Conservation (phyloP, 2,113 vertebrate species). For the Carassius auratus region DNA sequence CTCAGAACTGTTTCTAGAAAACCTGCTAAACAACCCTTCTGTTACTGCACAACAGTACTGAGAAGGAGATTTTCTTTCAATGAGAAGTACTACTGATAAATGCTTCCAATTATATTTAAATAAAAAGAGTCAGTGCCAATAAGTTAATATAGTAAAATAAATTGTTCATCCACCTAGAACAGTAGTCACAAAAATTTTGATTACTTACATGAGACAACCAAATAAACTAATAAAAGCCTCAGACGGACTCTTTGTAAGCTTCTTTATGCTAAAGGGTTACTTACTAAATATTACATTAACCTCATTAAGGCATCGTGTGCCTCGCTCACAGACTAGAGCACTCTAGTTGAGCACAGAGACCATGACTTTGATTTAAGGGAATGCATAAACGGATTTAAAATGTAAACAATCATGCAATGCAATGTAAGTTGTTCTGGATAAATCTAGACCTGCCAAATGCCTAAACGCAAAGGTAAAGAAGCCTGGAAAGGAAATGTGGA, state of each 20-base stretch:
- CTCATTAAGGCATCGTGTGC: background rate
- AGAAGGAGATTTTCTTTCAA: background rate
- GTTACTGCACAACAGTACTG: background rate
- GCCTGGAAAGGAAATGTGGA: background rate
- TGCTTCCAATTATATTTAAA: background rate
- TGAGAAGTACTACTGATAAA: background rate
- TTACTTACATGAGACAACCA: background rate
- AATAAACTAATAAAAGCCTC: background rate
- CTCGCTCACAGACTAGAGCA: background rate
- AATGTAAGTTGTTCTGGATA: background rate
- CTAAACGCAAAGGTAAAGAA: background rate
- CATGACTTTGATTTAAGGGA: background rate
- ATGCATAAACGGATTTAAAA: conserved; percentile 2
- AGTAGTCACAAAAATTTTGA: background rate
- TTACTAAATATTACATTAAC: background rate
- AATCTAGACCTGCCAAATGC: background rate
- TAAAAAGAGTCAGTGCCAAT: background rate
- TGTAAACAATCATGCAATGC: background rate
- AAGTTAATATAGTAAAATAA: background rate
- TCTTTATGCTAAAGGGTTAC: background rate
- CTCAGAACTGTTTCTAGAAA: background rate
- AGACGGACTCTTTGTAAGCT: background rate
- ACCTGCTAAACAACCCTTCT: background rate
- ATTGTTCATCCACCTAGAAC: background rate
- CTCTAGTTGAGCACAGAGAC: background rate